Percentiles rank a stretch among this genome's conserved stretches.
Evolutionary conservation across 2,888 invertebrate species (phyloP).

Genomic region (Drosophila cracens): DNA sequence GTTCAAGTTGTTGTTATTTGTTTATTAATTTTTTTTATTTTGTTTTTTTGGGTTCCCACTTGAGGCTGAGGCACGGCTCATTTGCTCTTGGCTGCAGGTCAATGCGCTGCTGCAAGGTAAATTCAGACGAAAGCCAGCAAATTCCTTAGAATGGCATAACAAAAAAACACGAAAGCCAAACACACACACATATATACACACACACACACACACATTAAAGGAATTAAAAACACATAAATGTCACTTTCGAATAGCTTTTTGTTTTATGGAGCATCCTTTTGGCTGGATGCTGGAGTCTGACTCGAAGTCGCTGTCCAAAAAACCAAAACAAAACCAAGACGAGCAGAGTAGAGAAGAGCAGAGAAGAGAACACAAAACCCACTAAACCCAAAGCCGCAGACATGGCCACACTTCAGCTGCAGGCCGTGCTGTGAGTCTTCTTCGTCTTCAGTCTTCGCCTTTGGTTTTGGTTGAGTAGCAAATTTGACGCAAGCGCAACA

Average conservation of each 20-base stretch:
- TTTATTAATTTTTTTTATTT: neutral
- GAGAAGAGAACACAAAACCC: slow-evolving; percentile 36
- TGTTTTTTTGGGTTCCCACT: slow-evolving; percentile 3
- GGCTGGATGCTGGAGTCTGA: slow-evolving; percentile 16
- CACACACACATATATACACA: neutral
- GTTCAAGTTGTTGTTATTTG: slow-evolving; percentile 4
- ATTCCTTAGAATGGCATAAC: slow-evolving; percentile 66
- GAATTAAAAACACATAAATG: slow-evolving; percentile 80
- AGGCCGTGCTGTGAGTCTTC: slow-evolving; percentile 37
- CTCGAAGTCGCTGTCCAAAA: slow-evolving; percentile 11
- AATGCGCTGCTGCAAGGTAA: slow-evolving; percentile 74
- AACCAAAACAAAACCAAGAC: slow-evolving; percentile 30
- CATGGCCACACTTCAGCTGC: slow-evolving; percentile 68
- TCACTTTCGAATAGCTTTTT: slow-evolving; percentile 76
- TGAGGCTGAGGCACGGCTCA: slow-evolving; percentile 1
- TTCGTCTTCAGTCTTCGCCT: slow-evolving; percentile 9
- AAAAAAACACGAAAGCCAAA: slow-evolving; percentile 31
- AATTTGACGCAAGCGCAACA: slow-evolving; percentile 76
- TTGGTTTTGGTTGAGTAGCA: slow-evolving; percentile 49
- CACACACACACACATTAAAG: slow-evolving; percentile 26
- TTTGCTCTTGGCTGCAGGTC: slow-evolving; percentile 51
- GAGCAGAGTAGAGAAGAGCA: slow-evolving; percentile 34
- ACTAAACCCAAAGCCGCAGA: slow-evolving; percentile 59
- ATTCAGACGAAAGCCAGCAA: slow-evolving; percentile 53
- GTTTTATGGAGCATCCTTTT: slow-evolving; percentile 74